Percentiles rank a stretch among this genome's conserved stretches.
Conservation (phyloP, 2,797 vertebrate genomes). For the Syngnathus acus region DNA sequence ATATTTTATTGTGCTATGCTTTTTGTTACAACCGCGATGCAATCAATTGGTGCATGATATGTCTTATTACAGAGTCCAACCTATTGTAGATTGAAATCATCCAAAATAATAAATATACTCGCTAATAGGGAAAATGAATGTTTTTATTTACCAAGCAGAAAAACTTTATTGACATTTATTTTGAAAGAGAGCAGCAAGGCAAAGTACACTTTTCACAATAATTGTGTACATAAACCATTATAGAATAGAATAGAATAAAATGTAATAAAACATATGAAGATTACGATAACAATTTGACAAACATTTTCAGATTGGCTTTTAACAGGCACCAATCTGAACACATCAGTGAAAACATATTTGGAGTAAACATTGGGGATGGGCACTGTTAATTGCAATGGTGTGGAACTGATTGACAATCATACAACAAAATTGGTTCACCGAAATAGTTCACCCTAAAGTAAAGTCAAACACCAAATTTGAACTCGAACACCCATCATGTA, state of each 20-base stretch:
- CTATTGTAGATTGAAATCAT: slow-evolving; percentile 39
- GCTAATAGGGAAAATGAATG: slow-evolving; percentile 29
- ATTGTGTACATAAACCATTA: background rate
- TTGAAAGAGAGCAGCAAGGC: background rate
- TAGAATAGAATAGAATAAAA: background rate
- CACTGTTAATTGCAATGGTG: background rate
- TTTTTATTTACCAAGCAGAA: background rate
- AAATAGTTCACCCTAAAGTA: no score
- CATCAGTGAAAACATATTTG: background rate
- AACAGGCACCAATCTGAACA: background rate
- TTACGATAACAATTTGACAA: background rate
- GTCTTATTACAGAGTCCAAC: slow-evolving; percentile 26
- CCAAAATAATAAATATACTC: slow-evolving; percentile 27
- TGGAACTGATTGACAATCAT: background rate
- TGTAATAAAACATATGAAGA: background rate
- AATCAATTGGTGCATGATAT: slow-evolving; percentile 46
- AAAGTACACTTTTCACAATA: slow-evolving; percentile 1
- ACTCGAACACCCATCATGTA: background rate
- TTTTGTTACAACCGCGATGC: slow-evolving; percentile 48
- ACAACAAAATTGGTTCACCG: background rate
- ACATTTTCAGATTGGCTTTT: background rate
- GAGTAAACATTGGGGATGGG: background rate
- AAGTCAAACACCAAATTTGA: background rate
- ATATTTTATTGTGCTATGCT: slow-evolving; percentile 50
- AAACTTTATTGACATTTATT: slow-evolving; percentile 4